Conservation (phyloP, 23 tunicate species). For the Diplosoma virens region DNA sequence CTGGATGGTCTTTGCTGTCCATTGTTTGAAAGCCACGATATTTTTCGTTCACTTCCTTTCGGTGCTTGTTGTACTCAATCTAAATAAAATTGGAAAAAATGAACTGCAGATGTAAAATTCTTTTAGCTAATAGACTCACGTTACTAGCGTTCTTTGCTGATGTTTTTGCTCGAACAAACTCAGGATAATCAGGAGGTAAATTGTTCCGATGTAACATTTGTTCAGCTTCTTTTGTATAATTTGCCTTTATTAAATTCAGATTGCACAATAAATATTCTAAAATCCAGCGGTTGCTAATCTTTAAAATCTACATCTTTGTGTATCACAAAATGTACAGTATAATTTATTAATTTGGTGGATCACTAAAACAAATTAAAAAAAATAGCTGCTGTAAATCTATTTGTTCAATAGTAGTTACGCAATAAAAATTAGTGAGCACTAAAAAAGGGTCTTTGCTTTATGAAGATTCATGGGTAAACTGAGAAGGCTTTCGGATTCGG, state of each 20-base stretch:
- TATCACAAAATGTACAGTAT: too few relatives aligned
- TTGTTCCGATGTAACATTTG: constrained; percentile 71
- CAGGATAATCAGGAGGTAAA: constrained; percentile 83
- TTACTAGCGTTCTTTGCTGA: constrained; percentile 90
- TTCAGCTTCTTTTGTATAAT: constrained; percentile 76
- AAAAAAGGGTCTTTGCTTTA: too few relatives aligned
- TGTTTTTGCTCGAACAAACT: constrained; percentile 83
- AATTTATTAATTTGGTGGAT: too few relatives aligned
- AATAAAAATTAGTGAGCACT: too few relatives aligned
- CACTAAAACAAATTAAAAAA: too few relatives aligned
- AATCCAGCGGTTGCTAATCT: too few relatives aligned
- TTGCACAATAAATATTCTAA: background rate
- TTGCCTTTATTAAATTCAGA: constrained; percentile 20
- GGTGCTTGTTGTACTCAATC: constrained; percentile 75
- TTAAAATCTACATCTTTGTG: too few relatives aligned
- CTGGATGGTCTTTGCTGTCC: constrained; percentile 94
- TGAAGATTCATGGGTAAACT: too few relatives aligned
- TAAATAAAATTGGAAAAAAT: background rate
- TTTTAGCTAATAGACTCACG: constrained; percentile 41
- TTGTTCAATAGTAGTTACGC: too few relatives aligned
- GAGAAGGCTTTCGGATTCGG: too few relatives aligned
- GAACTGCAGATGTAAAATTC: background rate
- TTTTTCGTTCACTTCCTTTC: constrained; percentile 61
- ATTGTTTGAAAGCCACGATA: constrained; percentile 96
- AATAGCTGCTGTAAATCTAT: too few relatives aligned